Conservation (phyloP, 2,888 invertebrate species). For the Meloe dianella region DNA sequence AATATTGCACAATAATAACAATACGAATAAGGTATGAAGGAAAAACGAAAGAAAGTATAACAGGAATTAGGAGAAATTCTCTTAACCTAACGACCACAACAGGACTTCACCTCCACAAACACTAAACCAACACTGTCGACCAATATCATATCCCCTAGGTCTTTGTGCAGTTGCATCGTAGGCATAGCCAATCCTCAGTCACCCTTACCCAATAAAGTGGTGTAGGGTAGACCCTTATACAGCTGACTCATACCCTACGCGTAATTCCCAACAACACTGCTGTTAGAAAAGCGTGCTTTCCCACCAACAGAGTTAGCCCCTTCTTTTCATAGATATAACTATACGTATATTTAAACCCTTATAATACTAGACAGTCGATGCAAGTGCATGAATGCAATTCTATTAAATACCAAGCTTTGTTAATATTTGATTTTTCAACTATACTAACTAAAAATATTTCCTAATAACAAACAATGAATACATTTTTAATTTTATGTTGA, state of each 20-base stretch:
- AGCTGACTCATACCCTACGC: conserved; percentile 56
- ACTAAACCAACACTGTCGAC: conserved; percentile 58
- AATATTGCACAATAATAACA: conserved; percentile 17
- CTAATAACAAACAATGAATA: neutral
- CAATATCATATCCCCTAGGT: conserved; percentile 50
- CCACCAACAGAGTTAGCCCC: neutral
- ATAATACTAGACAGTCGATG: neutral
- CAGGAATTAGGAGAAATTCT: conserved; percentile 38
- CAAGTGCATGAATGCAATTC: conserved; percentile 10
- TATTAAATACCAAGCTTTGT: neutral
- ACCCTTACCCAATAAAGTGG: conserved; percentile 55
- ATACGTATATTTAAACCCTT: neutral
- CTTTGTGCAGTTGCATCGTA: conserved; percentile 56
- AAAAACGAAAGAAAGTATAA: conserved; percentile 34
- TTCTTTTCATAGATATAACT: neutral
- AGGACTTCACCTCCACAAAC: conserved; percentile 59
- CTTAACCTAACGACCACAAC: conserved; percentile 58
- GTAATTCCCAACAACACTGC: conserved; percentile 31
- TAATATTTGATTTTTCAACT: neutral
- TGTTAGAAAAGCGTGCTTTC: conserved; percentile 18
- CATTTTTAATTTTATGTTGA: neutral
- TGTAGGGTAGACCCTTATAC: conserved; percentile 50
- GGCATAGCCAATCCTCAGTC: conserved; percentile 56
- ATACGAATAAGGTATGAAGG: neutral
- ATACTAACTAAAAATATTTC: neutral